Percentiles rank a stretch among this genome's conserved stretches.
Conservation (phyloP, 2,797 vertebrate genomes). For the Takifugu ocellatus region DNA sequence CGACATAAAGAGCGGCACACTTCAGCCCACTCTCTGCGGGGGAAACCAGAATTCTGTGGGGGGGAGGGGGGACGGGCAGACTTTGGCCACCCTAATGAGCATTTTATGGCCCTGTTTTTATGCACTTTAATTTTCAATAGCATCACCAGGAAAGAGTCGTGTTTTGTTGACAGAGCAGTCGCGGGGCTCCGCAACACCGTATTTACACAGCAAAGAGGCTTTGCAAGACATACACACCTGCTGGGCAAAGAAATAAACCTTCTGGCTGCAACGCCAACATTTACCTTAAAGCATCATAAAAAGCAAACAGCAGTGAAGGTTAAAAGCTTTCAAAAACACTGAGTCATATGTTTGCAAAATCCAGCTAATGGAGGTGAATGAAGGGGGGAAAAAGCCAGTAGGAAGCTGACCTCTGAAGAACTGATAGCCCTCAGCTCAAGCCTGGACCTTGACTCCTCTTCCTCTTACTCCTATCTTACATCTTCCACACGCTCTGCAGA, state of each 20-base stretch:
- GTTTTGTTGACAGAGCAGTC: slow-evolving; percentile 58
- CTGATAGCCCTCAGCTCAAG: slow-evolving; percentile 16
- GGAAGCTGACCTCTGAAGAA: slow-evolving; percentile 28
- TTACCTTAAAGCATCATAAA: slow-evolving; percentile 20
- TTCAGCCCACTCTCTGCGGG: slow-evolving; percentile 37
- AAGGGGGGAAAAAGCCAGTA: slow-evolving; percentile 19
- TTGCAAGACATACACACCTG: slow-evolving; percentile 37
- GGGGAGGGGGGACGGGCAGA: slow-evolving; percentile 23
- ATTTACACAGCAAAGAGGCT: slow-evolving; percentile 47
- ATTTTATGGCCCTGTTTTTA: slow-evolving; percentile 51
- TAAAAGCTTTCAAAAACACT: slow-evolving; percentile 47
- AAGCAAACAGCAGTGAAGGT: slow-evolving; percentile 41
- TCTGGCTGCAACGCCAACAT: slow-evolving; percentile 21
- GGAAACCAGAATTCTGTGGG: slow-evolving; percentile 38
- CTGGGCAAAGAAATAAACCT: slow-evolving; percentile 14
- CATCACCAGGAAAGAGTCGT: slow-evolving; percentile 19
- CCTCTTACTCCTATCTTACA: slow-evolving; percentile 27
- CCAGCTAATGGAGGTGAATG: slow-evolving; percentile 47
- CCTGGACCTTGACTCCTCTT: slow-evolving; percentile 19
- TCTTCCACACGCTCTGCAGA: slow-evolving; percentile 43
- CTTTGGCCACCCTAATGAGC: slow-evolving; percentile 28
- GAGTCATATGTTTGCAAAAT: slow-evolving; percentile 53
- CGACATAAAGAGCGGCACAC: slow-evolving; percentile 57
- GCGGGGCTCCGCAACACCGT: slow-evolving; percentile 42
- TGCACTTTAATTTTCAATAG: slow-evolving; percentile 28